A percentile compares a stretch with the other conserved stretches of the same genome.
phyloP scores from a whole-genome alignment of 2,113 vertebrate genomes.

The Syngnathus floridae region DNA sequence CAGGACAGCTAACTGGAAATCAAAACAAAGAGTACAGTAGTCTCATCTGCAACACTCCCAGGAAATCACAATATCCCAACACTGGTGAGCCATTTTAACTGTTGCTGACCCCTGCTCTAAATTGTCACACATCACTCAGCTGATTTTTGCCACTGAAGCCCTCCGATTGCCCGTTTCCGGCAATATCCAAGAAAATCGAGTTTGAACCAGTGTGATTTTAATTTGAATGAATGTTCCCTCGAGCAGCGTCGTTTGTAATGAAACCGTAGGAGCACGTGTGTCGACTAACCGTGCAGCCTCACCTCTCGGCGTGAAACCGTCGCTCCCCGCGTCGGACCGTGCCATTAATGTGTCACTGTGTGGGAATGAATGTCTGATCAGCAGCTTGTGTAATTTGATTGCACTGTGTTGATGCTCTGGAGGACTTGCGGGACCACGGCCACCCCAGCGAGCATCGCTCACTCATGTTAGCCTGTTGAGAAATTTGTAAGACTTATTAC shows the following conservation, averaged over 20 bases:
- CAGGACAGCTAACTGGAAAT: too few relatives aligned
- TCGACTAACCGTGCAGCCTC: neutral
- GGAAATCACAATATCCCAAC: too few relatives aligned
- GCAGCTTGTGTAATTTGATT: constrained; percentile 66
- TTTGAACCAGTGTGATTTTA: constrained; percentile 5
- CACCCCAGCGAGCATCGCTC: constrained; percentile 81
- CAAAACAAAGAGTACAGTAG: too few relatives aligned
- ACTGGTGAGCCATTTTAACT: too few relatives aligned
- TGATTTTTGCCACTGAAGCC: neutral
- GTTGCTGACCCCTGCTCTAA: too few relatives aligned
- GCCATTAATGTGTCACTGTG: constrained; percentile 72
- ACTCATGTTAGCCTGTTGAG: constrained; percentile 49
- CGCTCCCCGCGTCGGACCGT: constrained; percentile 3
- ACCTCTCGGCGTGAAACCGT: constrained; percentile 11
- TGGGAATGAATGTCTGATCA: constrained; percentile 83
- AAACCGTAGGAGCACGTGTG: neutral
- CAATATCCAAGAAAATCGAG: neutral
- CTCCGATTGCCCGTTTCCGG: neutral
- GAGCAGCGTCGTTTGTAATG: neutral
- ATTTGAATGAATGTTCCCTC: constrained; percentile 3
- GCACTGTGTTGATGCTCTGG: constrained; percentile 81
- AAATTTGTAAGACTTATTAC: neutral
- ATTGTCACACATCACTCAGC: too few relatives aligned
- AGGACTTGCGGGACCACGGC: constrained; percentile 75
- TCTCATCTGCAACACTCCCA: too few relatives aligned